A percentile compares a stretch with the other conserved stretches of the same genome.
These are phyloP conservation scores for Odontesthes bonariensis DNA, from an alignment of 2,113 vertebrate species.

Conservation along the genomic window DNA sequence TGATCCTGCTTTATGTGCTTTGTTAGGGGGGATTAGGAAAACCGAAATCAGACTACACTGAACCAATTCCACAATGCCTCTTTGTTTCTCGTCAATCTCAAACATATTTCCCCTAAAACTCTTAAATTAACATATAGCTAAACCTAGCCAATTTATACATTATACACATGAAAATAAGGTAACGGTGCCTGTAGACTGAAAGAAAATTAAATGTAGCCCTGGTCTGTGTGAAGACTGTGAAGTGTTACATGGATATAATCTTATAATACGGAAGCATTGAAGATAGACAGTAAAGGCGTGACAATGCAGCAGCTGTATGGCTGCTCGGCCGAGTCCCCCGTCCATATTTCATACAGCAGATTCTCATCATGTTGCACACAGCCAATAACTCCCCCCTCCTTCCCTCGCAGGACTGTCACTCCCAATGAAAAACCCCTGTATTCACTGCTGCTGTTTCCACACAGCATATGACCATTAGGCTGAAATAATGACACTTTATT, in stretches of 20 bases:
- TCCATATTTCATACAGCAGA: conserved; percentile 70
- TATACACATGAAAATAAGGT: not conserved
- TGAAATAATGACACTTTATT: conserved; percentile 24
- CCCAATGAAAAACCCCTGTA: conserved; percentile 30
- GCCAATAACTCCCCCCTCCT: conserved; percentile 44
- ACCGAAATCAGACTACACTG: not conserved
- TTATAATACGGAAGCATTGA: conserved; percentile 21
- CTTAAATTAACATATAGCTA: not conserved
- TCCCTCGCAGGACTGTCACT: conserved; percentile 46
- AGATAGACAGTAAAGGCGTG: conserved; percentile 20
- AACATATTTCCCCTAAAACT: not conserved
- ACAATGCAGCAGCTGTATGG: conserved; percentile 38
- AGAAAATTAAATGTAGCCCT: not conserved
- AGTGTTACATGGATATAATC: conserved; percentile 5
- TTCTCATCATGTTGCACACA: conserved; percentile 37
- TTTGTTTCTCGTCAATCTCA: conserved; percentile 11
- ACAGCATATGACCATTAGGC: conserved; percentile 11
- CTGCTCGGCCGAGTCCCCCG: conserved; percentile 40
- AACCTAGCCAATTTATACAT: not conserved
- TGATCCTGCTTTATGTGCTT: conserved; percentile 6
- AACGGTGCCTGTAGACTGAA: not conserved
- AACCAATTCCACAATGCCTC: not conserved
- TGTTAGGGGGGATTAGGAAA: conserved; percentile 1
- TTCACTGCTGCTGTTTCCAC: conserved; percentile 22
- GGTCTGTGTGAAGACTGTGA: not conserved